A percentile compares a stretch with the other conserved stretches of the same genome.
These are phyloP conservation scores for Drosophila aldrichi DNA, from an alignment of 2,888 invertebrate genomes.

Conservation along the genomic window DNA sequence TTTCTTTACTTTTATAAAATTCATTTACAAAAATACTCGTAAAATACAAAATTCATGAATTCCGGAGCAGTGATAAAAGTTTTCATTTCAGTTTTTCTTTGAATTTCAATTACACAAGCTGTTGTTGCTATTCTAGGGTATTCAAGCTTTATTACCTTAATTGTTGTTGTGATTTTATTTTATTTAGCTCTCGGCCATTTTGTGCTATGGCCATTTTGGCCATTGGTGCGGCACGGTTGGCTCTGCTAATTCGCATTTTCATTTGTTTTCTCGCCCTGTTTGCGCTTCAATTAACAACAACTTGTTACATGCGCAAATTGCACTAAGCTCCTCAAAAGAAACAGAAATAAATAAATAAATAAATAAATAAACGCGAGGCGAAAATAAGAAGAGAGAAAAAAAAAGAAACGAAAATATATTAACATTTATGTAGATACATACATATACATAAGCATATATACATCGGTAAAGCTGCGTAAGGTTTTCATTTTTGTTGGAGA, in stretches of 20 bases:
- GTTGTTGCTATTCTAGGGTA: neutral
- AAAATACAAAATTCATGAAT: too few relatives aligned
- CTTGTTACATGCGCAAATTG: slow-evolving; percentile 79
- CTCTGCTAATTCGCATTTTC: slow-evolving; percentile 59
- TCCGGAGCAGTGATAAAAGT: neutral
- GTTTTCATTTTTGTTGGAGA: slow-evolving; percentile 59
- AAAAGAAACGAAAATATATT: slow-evolving; percentile 22
- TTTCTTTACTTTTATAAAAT: too few relatives aligned
- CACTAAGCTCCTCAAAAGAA: slow-evolving; percentile 54
- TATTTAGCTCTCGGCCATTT: slow-evolving; percentile 57
- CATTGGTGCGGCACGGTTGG: slow-evolving; percentile 45
- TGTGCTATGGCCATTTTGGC: slow-evolving; percentile 52
- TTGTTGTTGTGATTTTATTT: neutral
- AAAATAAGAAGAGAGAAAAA: slow-evolving; percentile 49
- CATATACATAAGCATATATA: slow-evolving; percentile 22
- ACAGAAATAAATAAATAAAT: slow-evolving; percentile 56
- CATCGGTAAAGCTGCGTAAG: slow-evolving; percentile 45
- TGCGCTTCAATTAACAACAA: slow-evolving; percentile 79
- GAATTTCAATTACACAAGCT: neutral
- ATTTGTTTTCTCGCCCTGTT: slow-evolving; percentile 67
- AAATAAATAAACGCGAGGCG: slow-evolving; percentile 64
- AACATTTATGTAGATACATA: slow-evolving; percentile 4
- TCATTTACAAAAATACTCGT: too few relatives aligned
- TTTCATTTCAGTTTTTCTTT: neutral
- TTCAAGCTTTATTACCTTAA: slow-evolving; percentile 3